Evolutionary conservation across 2,888 invertebrate species (phyloP).

Genomic region (Drosophila ustulata): DNA sequence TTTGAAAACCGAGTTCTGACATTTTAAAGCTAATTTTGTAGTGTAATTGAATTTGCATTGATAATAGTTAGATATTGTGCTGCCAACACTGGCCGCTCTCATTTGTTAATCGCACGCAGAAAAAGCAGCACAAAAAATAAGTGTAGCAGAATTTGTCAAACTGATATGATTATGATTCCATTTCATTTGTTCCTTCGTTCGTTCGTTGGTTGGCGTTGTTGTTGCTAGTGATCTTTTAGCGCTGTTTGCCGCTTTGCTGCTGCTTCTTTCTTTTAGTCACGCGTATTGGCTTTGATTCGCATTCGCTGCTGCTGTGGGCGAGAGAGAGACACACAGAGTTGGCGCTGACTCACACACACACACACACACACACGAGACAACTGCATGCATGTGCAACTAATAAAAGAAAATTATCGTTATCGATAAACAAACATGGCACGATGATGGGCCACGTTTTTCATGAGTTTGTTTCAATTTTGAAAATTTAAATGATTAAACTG

Average conservation of each 20-base stretch:
- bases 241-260: conserved; percentile 19
- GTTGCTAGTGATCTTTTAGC: conserved; percentile 33
- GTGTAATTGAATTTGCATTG: background rate
- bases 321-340: background rate
- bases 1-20: background rate
- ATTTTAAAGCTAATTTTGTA: no score
- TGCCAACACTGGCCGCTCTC: background rate
- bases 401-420: conserved; percentile 35
- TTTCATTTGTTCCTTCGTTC: conserved; percentile 28
- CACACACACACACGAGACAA: conserved; percentile 33
- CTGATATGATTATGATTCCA: conserved; percentile 69
- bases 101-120: conserved; percentile 26
- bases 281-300: conserved; percentile 67
- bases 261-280: conserved; percentile 62
- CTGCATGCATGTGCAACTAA: conserved; percentile 14
- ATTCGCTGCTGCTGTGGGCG: conserved; percentile 2
- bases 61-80: background rate
- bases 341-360: conserved; percentile 33
- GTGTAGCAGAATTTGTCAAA: conserved; percentile 43
- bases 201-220: conserved; percentile 25
- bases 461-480: background rate
- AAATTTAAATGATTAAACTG: conserved; percentile 6
- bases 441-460: background rate
- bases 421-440: conserved; percentile 9
- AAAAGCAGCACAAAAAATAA: conserved; percentile 3